Evolutionary conservation across 2,888 invertebrate genomes (phyloP), one percentile per base, ranked within the genome.

Genomic region (Smittia sp.): DNA sequence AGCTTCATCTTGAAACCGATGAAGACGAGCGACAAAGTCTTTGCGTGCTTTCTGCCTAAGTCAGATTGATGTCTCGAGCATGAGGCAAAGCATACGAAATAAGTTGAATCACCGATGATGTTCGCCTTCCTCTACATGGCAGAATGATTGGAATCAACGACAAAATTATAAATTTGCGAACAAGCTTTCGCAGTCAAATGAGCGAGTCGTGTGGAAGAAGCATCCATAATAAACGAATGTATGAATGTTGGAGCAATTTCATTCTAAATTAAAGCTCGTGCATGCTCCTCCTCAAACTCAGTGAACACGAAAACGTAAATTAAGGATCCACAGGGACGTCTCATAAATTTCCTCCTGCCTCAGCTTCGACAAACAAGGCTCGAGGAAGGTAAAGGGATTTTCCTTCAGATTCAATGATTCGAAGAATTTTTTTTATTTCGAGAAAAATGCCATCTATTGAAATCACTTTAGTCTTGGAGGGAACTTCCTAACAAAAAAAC

Each of bases 271-370:
- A 58, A 58, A 58, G 58, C 18, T 32, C 20, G 22, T 58, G 11
- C 27, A 65, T 65, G 63, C 32, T 65, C 32, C 27, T n/a, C n/a
- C n/a, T 20, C 27, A 27, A 27, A 15, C 27, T 65, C 63, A 65
- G 27, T 65, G 63, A 65, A 65, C 63, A 58, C 18, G 58, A 58
- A 58, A 58, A 58, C 58, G 58, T 58, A 58, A 58, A 58, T 58
- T 58, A 20, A 58, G 22, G 58, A 58, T 22, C 58, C 58, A 18
- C 58, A 58, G 58, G 22, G 58, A 58, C 58, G 22, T 58, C 18
- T 58, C 22, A 58, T 58, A 58, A 58, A 58, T 58, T 20, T 58
- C 7, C 15, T 58, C 18, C 58, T 58, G n/a, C 46, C 46, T 46
- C 32, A 9, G 32, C 32, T 32, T 9, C 3, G 9, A 32, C 32